phyloP scores from a whole-genome alignment of 2,113 vertebrate species.

The Etheostoma cragini region DNA sequence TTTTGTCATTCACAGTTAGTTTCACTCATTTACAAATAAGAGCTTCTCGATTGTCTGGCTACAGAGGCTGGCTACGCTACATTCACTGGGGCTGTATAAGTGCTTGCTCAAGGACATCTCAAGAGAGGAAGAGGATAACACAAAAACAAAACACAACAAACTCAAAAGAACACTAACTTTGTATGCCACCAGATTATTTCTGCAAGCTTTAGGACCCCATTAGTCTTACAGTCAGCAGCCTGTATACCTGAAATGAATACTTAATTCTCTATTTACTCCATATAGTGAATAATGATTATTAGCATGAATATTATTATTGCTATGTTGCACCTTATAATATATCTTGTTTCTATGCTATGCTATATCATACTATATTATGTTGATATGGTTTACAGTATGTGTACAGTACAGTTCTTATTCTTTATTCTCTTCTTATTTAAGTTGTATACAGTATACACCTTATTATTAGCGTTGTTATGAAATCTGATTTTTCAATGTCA shows the following conservation, averaged over 20 bases:
- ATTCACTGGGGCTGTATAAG: neutral
- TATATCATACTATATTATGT: neutral
- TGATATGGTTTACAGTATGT: neutral
- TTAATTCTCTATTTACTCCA: too few relatives aligned
- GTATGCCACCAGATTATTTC: neutral
- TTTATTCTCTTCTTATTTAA: too few relatives aligned
- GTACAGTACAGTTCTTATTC: neutral
- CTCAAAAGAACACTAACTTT: neutral
- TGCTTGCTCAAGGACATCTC: slow-evolving; percentile 28
- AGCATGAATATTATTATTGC: too few relatives aligned
- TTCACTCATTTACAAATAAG: slow-evolving; percentile 10
- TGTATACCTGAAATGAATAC: neutral
- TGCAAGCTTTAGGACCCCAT: neutral
- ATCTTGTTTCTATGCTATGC: neutral
- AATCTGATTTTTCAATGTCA: too few relatives aligned
- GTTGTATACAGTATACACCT: too few relatives aligned
- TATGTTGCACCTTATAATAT: too few relatives aligned
- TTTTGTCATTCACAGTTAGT: neutral
- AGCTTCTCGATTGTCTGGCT: neutral
- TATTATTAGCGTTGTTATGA: too few relatives aligned
- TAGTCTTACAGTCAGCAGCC: neutral
- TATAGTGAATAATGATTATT: too few relatives aligned
- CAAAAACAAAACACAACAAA: neutral
- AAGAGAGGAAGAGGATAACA: neutral
- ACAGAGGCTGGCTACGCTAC: neutral